Conservation (phyloP, 2,113 vertebrate genomes). For the Burhinus oedicnemus region DNA sequence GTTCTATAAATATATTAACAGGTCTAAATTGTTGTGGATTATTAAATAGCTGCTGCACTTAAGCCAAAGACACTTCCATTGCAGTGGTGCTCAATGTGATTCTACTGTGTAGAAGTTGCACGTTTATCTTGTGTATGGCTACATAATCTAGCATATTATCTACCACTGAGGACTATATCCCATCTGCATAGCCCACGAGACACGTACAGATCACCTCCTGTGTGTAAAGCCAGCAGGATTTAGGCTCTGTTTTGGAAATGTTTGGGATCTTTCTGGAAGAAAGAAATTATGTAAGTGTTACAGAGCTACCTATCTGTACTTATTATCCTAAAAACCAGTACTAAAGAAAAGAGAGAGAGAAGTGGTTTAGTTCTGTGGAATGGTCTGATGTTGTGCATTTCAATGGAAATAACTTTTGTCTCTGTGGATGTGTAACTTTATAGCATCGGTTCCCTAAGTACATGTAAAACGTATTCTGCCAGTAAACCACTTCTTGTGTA, state of each 20-base stretch:
- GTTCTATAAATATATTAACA: neutral
- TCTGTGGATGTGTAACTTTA: conserved; percentile 34
- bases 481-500: neutral
- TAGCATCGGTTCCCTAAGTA: neutral
- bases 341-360: neutral
- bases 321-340: neutral
- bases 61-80: neutral
- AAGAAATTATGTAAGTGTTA: neutral
- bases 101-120: neutral
- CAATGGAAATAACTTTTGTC: conserved; percentile 30
- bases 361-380: neutral
- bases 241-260: neutral
- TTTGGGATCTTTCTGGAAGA: neutral
- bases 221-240: neutral
- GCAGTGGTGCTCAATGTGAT: neutral
- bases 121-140: neutral
- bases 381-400: conserved; percentile 3
- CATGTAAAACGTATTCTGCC: conserved; percentile 13
- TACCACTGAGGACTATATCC: neutral
- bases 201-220: neutral
- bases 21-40: neutral
- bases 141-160: neutral
- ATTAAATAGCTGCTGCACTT: neutral
- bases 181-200: neutral
- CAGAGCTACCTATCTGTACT: neutral